Evolutionary conservation across 2,113 vertebrate species (phyloP), one percentile per base, ranked within the genome.

Genomic region (Leptocoma aspasia): DNA sequence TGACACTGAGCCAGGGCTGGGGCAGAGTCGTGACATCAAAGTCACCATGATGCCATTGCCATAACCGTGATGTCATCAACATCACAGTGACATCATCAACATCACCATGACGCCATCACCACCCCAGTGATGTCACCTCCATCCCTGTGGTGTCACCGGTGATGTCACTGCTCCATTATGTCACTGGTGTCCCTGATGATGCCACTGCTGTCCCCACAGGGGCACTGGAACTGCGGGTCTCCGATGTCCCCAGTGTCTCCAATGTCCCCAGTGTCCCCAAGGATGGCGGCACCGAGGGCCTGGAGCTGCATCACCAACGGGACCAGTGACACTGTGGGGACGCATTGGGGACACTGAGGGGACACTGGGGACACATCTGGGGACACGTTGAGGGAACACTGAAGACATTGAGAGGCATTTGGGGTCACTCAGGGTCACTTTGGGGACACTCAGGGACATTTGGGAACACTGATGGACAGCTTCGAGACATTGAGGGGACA

Each of bases 81-180:
- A 39, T 39, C 39, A 39, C 39, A 39, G 39, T 39, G 57, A 37
- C 57, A 12, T 59, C n/a, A 59, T 37, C 57, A 17, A 16, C 57
- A 60, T 12, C n/a, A 26, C 16, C 7, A 4, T 9, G 47, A 37
- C 14, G 2, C 30, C 47, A 39, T 14, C 9, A 1, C 24, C 10
- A 11, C 13, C 20, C 30, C 9, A 10, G 24, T 50, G 66, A 70
- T 0, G 1, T 23, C 20, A 39, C 22, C n/a, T 22, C 19, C 2
- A 11, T 30, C 19, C 14, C 14, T 1, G 3, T 2, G 0, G 4
- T 50, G 66, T 21, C 19, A 30, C 26, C 10, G 3, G 5, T 39
- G 26, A 61, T 8, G 4, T 61, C 37, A 28, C 16, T 6, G 13
- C 26, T 45, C 26, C 21, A 27, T 47, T 23, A 66, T 8, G 6